phyloP scores from a whole-genome alignment of 2,888 invertebrate genomes.

The Drosophila gaucha region DNA sequence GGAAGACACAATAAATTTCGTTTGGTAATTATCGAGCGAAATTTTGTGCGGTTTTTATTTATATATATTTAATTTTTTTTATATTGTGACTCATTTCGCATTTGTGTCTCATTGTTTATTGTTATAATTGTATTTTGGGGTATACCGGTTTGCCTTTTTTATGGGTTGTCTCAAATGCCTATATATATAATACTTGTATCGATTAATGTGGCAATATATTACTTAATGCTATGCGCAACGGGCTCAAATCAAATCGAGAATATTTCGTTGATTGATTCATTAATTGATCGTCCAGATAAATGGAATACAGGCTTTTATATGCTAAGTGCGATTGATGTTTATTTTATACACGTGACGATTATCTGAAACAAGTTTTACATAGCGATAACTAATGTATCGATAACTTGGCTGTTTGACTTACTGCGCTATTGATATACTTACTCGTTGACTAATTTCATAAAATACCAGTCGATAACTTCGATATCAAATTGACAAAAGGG shows the following conservation, averaged over 20 bases:
- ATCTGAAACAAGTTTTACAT: no score
- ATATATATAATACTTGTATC: not conserved
- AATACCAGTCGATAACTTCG: not conserved
- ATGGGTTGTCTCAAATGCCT: not conserved
- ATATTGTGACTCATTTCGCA: constrained; percentile 38
- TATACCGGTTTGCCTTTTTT: constrained; percentile 7
- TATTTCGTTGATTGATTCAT: constrained; percentile 7
- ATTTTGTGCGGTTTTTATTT: constrained; percentile 41
- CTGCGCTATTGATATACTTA: no score
- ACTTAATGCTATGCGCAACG: not conserved
- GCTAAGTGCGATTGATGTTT: not conserved
- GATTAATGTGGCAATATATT: not conserved
- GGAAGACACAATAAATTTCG: constrained; percentile 36
- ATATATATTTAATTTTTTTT: not conserved
- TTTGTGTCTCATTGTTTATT: constrained; percentile 36
- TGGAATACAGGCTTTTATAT: not conserved
- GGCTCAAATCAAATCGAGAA: constrained; percentile 1
- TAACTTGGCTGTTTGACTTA: not conserved
- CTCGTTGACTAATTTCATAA: no score
- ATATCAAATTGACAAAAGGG: no score
- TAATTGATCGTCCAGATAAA: constrained; percentile 5
- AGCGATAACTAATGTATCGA: no score
- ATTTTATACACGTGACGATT: not conserved
- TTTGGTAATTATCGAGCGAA: constrained; percentile 27
- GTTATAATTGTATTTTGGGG: constrained; percentile 23